Conservation (phyloP, 2,797 vertebrate genomes). For the Masticophis lateralis region DNA sequence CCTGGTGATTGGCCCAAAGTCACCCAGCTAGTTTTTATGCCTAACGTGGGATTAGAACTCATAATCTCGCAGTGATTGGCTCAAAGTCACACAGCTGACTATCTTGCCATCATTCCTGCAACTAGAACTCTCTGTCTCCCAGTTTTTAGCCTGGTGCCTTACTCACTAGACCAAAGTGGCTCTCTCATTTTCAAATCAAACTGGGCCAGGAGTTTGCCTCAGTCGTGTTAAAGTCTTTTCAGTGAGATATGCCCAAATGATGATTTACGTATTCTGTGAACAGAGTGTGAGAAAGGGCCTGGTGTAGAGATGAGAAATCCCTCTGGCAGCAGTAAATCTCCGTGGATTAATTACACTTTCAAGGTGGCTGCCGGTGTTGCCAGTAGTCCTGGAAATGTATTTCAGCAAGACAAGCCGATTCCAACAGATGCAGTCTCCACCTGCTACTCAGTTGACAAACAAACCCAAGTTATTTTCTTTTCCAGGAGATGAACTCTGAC, state of each 20-base stretch:
- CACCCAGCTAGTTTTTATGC: no score
- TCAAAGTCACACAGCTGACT: not conserved
- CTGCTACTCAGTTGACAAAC: conserved; percentile 7
- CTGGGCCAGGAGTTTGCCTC: not conserved
- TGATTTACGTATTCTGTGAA: not conserved
- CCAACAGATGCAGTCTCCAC: not conserved
- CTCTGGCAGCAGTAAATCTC: not conserved
- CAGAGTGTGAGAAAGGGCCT: not conserved
- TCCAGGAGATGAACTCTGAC: conserved; percentile 83
- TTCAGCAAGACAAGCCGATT: not conserved
- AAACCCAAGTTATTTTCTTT: conserved; percentile 35
- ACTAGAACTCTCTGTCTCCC: not conserved
- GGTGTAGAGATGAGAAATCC: not conserved
- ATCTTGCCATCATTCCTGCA: no score
- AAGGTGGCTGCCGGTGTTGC: not conserved
- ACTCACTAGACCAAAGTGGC: not conserved
- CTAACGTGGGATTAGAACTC: no score
- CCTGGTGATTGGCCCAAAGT: no score
- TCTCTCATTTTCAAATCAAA: not conserved
- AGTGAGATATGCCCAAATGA: not conserved
- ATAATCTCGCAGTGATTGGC: not conserved
- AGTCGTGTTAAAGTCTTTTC: not conserved
- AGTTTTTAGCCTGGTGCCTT: not conserved
- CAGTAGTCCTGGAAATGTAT: not conserved
- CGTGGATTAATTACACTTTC: not conserved